Evolutionary conservation across 2,888 invertebrate genomes (phyloP), one percentile per base, ranked within the genome.

Genomic region (Morpho deidamia): DNA sequence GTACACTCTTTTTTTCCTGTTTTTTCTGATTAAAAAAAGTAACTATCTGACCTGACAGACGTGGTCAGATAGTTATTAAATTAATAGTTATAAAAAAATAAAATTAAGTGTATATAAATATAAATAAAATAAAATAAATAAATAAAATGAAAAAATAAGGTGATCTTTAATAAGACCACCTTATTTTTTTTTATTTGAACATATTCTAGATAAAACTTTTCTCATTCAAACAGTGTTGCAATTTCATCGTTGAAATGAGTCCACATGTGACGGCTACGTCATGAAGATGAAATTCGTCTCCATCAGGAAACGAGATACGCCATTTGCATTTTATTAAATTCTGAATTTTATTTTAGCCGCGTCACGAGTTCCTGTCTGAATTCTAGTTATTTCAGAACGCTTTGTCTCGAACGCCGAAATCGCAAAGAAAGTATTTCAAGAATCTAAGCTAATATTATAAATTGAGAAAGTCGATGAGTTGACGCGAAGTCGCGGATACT

Each of bases 241-340:
- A 40, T 40, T 48, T 35, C 42, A 42, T 41, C 34, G 23, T 42
- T 23, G 11, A 42, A 42, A 49, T 42, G 49, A 49, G 23, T 49
- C 35, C 42, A 49, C 42, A 49, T 49, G 42, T 49, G 49, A 35
- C 42, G 35, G 35, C 23, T 34, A 48, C 51, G 51, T 54, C 56
- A 56, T 49, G 51, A 40, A 53, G 47, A 54, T 53, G 53, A 53
- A 51, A 54, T 58, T 60, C 70, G 69, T 67, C 71, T 65, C 64
- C 58, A 61, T 63, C 65, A 63, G 56, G 63, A 66, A 66, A 64
- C 68, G 72, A 70, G 77, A 78, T 75, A 71, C 66, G 71, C 63
- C 72, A 86, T 86, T 86, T 84, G 85, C 86, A 86, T 86, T 85
- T 85, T 86, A 86, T 86, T 86, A 86, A 86, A 86, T 81, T 76